A percentile compares a stretch with the other conserved stretches of the same genome.
Evolutionary conservation across 2,113 vertebrate genomes (phyloP).

Genomic region (Chlamydotis undulata): DNA sequence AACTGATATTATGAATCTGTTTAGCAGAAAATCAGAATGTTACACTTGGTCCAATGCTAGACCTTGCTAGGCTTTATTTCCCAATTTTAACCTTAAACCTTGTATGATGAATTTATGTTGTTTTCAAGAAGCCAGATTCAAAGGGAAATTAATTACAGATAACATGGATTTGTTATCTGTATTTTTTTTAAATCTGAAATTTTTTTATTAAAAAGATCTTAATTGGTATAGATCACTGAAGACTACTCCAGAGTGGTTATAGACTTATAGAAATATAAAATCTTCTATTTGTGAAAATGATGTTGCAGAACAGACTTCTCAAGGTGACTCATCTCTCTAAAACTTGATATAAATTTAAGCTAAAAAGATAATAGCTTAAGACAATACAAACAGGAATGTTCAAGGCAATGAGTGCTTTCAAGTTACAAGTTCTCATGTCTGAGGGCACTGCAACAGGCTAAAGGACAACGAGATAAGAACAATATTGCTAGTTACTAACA

Average conservation of each 20-base stretch:
- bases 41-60: background rate
- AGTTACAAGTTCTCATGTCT: slow-evolving; percentile 63
- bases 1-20: background rate
- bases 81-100: background rate
- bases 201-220: background rate
- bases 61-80: background rate
- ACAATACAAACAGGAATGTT: slow-evolving; percentile 51
- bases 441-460: slow-evolving; percentile 66
- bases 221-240: background rate
- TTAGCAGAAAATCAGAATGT: background rate
- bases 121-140: background rate
- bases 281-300: background rate
- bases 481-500: slow-evolving; percentile 78
- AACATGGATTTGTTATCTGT: background rate
- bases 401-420: slow-evolving; percentile 71
- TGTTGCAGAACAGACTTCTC: background rate
- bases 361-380: slow-evolving; percentile 34
- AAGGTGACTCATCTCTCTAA: background rate
- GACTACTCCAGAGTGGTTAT: background rate
- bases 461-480: slow-evolving; percentile 77
- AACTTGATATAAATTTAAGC: slow-evolving; percentile 21
- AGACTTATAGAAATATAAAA: background rate
- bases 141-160: background rate
- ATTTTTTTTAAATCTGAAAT: no score
- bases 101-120: background rate